These are phyloP conservation scores for Bungarus multicinctus DNA, from an alignment of 2,113 vertebrate genomes.

Conservation along the genomic window DNA sequence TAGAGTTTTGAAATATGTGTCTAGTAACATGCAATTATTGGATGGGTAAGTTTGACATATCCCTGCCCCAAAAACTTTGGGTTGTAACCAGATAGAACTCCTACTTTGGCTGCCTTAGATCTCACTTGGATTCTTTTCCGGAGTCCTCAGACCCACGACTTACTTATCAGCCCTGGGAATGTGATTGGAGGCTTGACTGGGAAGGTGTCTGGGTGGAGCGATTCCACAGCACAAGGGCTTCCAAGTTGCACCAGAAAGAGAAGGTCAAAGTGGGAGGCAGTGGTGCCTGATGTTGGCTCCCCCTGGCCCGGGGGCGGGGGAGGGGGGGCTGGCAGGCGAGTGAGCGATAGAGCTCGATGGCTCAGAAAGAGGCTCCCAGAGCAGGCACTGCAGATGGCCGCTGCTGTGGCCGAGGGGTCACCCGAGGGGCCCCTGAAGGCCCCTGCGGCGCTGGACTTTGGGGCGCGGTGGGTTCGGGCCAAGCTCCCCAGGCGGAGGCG, in stretches of 20 bases:
- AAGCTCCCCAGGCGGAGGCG: background rate
- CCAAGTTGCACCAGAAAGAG: background rate
- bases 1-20: background rate
- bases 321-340: background rate
- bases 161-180: background rate
- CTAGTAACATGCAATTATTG: too few species aligned
- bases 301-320: too few species aligned
- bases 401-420: background rate
- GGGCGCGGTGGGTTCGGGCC: background rate
- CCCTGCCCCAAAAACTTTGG: background rate
- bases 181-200: constrained; percentile 10
- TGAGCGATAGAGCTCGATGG: background rate
- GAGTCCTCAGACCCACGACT: background rate
- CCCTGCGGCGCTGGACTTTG: background rate
- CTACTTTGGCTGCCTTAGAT: too few species aligned
- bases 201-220: background rate
- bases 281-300: background rate
- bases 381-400: background rate
- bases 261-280: background rate
- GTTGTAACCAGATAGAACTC: background rate
- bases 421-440: background rate
- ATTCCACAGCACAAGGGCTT: background rate
- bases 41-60: background rate
- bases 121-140: background rate
- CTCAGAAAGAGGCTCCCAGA: background rate